Conservation (phyloP, 2,113 vertebrate genomes). For the Lepidothrix coronata region DNA sequence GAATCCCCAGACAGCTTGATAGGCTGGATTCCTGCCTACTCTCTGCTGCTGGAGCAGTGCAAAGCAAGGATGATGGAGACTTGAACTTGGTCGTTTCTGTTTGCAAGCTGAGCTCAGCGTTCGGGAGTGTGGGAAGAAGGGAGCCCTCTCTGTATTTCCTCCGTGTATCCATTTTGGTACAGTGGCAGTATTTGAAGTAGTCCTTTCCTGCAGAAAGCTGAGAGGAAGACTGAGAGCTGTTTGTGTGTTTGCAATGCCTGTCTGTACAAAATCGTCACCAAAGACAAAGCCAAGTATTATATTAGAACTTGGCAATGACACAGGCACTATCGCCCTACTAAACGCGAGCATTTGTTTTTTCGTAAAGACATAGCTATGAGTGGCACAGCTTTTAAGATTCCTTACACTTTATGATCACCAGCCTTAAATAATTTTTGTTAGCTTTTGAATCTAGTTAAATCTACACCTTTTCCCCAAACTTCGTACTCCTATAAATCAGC, state of each 20-base stretch:
- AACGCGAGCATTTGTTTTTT: slow-evolving; percentile 23
- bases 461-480: neutral
- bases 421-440: neutral
- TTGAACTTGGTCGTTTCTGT: neutral
- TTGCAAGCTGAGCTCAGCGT: neutral
- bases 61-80: neutral
- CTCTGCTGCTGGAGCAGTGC: neutral
- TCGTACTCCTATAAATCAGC: neutral
- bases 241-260: slow-evolving; percentile 33
- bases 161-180: slow-evolving; percentile 39
- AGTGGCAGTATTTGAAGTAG: slow-evolving; percentile 48
- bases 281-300: slow-evolving; percentile 68
- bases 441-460: neutral
- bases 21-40: neutral
- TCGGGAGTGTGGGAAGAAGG: neutral
- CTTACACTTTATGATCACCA: neutral
- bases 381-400: slow-evolving; percentile 22
- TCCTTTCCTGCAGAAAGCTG: slow-evolving; percentile 51
- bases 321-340: neutral
- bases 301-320: slow-evolving; percentile 38
- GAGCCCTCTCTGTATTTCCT: neutral
- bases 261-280: slow-evolving; percentile 19
- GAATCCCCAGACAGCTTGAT: neutral
- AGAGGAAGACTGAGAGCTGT: slow-evolving; percentile 55
- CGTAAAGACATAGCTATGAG: slow-evolving; percentile 20